Evolutionary conservation across 2,113 vertebrate species (phyloP), one percentile per base, ranked within the genome.

Genomic region (Perca flavescens): DNA sequence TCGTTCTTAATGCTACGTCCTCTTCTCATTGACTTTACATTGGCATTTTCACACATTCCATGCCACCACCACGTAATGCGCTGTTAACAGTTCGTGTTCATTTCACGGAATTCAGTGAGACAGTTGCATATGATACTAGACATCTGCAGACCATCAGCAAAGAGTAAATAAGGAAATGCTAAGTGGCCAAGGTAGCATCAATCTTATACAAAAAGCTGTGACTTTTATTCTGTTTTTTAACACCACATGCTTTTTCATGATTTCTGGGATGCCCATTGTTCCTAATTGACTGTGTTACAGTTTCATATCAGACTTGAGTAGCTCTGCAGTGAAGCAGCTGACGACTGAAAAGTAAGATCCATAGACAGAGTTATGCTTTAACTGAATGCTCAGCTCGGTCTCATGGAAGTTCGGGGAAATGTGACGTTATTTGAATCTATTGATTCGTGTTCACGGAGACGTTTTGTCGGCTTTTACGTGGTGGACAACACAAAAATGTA

Each of bases 241-340:
- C 8, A 57, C 8, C 2, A 4, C 49, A 5, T 46, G 22, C 10
- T 43, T 28, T 28, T 28, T 28, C 28, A 28, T 28, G 5, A 36
- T 50, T 49, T 52, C 21, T 46, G 3, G 19, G 36, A 21, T 9
- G 46, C 2, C 15, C 17, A 22, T 61, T 40, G 52, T 12, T 40
- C 22, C 14, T 17, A 63, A 3, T 14, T 0, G 40, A 16, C 15
- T 77, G 34, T 2, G 49, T 10, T 65, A 5, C 6, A 47, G 40
- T 28, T 4, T 25, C 14, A 61, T n/a, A 50, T 50, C 5, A 69
- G 21, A 65, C 1, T 49, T 57, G 22, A 31, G 22, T 6, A 17
- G 46, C 21, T 75, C 47, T 61, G 58, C 47, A 34, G 22, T 64
- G 52, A 65, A 34, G 46, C 46, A 67, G 36, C 14, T 36, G 68